Base-by-base conservation (phyloP, 1,140 invertebrate genomes). In the Drosophila micromelanica region DNA sequence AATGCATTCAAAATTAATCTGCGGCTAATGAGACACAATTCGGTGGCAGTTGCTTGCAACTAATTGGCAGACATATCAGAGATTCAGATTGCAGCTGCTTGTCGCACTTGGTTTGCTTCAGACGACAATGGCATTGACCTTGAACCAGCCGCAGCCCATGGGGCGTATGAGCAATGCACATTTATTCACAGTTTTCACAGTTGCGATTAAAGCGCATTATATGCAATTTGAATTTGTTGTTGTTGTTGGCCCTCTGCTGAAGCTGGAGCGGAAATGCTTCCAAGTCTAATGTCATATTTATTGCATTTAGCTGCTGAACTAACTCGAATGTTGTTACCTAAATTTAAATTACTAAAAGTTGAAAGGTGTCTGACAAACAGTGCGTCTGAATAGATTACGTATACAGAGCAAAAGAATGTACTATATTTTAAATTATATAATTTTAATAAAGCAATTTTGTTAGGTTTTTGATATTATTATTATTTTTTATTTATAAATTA, bases 1-100 rank as follows among this genome's bases (percentile, higher is more conserved):
- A 80, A 30, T 71, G 80, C 68, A 86, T 73, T 85, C 62, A 72
- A 85, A 72, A 85, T 85, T 85, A 85, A 85, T 85, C 80, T 85
- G 42, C 17, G 46, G 81, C 68, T 85, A 85, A 85, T 85, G 80
- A 85, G 80, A 85, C 80, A 85, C 70, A 85, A 65, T 54, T 59
- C 42, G 40, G 55, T 54, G 45, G 48, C 17, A 62, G 40, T 60
- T 85, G 62, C 48, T 45, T 45, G 49, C 17, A 49, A 32, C 76
- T 85, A 84, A 84, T 85, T 84, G 76, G 76, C 76, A 80, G 51
- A 30, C 37, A 27, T 11, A 42, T 49, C 51, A 37, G 13, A 37
- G 11, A 52, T 13, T 20, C 8, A 23, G 13, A 20, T 52, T 72
- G 52, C 61, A 62, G 57, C 73, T 67, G 43, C 54, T 64, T 55